Evolutionary conservation across 2,113 vertebrate species (phyloP).

Genomic region (Notarius quadriscutis): DNA sequence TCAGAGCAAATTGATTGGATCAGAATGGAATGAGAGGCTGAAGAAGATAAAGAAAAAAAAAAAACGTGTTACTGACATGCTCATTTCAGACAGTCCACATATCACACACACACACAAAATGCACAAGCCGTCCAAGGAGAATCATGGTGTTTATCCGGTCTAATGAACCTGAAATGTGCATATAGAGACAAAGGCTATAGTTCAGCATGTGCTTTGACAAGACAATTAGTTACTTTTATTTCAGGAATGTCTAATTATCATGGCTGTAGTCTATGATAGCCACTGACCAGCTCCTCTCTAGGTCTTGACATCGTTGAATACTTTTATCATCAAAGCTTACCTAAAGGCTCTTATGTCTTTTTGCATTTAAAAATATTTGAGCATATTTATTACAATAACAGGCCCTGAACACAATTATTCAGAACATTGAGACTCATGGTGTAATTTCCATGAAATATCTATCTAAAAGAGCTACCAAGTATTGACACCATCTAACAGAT

Average conservation of each 20-base stretch:
- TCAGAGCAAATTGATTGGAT: slow-evolving; percentile 55
- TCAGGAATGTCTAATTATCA: slow-evolving; percentile 31
- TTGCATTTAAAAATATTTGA: not conserved
- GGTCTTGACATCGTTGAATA: not conserved
- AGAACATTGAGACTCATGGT: not conserved
- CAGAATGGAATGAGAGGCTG: slow-evolving; percentile 38
- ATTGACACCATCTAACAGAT: not conserved
- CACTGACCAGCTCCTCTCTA: slow-evolving; percentile 19
- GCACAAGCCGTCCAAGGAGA: not conserved
- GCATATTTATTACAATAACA: not conserved
- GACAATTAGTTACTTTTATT: slow-evolving; percentile 37
- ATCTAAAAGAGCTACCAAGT: too few species aligned
- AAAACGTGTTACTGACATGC: slow-evolving; percentile 35
- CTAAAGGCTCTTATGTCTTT: not conserved
- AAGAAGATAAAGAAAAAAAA: slow-evolving; percentile 45
- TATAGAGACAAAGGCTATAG: not conserved
- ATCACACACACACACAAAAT: not conserved
- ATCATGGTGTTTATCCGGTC: slow-evolving; percentile 19
- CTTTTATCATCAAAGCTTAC: not conserved
- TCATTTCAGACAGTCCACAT: slow-evolving; percentile 38
- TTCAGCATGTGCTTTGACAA: slow-evolving; percentile 22
- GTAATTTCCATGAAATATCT: not conserved
- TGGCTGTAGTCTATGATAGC: not conserved
- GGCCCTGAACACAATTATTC: not conserved
- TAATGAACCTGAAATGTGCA: slow-evolving; percentile 5